Evolutionary conservation across 2,888 invertebrate species (phyloP).

Genomic region (Anarsia innoxiella): DNA sequence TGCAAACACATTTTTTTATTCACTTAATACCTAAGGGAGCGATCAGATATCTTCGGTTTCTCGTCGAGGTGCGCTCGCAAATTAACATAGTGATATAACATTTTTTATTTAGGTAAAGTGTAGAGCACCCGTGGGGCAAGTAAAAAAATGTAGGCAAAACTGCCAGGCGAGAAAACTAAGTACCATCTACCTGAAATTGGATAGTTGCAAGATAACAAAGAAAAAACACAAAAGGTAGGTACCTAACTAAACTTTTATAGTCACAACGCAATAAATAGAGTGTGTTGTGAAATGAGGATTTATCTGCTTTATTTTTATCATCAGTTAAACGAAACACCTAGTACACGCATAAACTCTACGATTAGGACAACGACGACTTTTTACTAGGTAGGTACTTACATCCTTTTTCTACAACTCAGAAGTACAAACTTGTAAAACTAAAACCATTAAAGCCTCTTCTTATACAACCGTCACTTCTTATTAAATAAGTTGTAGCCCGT

Average conservation of each 20-base stretch:
- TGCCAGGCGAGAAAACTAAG: neutral
- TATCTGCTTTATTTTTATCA: too few relatives aligned
- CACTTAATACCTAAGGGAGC: constrained; percentile 6
- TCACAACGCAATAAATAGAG: too few relatives aligned
- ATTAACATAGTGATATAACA: constrained; percentile 9
- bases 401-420: too few relatives aligned
- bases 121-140: constrained; percentile 6
- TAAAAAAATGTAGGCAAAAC: neutral
- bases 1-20: too few relatives aligned
- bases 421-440: constrained; percentile 1
- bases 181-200: neutral
- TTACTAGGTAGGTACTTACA: too few relatives aligned
- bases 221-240: too few relatives aligned
- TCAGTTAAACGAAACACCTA: too few relatives aligned
- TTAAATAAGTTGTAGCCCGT: neutral
- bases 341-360: too few relatives aligned
- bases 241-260: too few relatives aligned
- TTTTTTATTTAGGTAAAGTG: constrained; percentile 7
- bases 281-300: too few relatives aligned
- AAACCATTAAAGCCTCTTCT: constrained; percentile 1
- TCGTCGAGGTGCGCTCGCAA: neutral
- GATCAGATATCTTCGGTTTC: constrained; percentile 1
- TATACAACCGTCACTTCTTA: neutral
- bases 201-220: too few relatives aligned
- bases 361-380: too few relatives aligned